These are phyloP conservation scores for Ondatra zibethicus DNA, from an alignment of 2,113 vertebrate species.

Conservation along the genomic window DNA sequence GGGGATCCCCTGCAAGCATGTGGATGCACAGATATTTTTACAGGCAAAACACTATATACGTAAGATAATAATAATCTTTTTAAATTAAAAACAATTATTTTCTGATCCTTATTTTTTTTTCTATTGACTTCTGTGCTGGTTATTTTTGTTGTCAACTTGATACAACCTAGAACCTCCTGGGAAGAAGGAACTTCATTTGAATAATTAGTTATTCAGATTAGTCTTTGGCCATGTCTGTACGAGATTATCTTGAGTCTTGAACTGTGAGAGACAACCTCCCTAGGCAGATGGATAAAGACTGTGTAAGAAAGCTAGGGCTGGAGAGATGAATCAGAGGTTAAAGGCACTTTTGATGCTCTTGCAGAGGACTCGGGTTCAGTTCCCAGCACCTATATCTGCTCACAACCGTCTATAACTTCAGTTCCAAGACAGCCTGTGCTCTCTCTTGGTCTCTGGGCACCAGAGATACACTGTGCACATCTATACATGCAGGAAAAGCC, in stretches of 20 bases:
- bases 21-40: neutral
- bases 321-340: neutral
- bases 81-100: neutral
- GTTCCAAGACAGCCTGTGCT: neutral
- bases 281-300: neutral
- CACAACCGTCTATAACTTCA: neutral
- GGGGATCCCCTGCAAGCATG: neutral
- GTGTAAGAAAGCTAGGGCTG: too few relatives aligned
- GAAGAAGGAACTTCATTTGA: neutral
- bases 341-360: neutral
- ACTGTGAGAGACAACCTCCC: neutral
- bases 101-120: neutral
- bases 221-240: neutral
- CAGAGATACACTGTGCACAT: neutral
- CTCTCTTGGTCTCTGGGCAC: neutral
- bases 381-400: neutral
- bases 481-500: neutral
- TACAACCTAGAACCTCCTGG: neutral
- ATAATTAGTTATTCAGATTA: neutral
- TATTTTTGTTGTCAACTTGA: neutral
- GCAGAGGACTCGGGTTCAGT: neutral
- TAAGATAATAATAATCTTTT: neutral
- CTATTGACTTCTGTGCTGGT: neutral
- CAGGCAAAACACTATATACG: neutral
- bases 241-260: neutral